Evolutionary conservation across 2,113 vertebrate genomes (phyloP).

Genomic region (Corvus cornix): DNA sequence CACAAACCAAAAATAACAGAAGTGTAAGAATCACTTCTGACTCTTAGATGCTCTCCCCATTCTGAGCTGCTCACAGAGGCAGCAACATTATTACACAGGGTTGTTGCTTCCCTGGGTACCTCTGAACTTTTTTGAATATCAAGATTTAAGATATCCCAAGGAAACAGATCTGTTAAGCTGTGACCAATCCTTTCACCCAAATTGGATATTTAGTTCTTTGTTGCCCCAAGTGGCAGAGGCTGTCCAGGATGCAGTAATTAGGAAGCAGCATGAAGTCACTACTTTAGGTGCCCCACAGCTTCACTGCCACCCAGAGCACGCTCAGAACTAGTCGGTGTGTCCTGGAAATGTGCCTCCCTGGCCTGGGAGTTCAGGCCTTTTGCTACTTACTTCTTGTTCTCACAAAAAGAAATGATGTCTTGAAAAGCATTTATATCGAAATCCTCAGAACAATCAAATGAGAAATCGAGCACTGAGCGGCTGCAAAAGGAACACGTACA

Average conservation of each 20-base stretch:
- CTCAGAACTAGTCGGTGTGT: not conserved
- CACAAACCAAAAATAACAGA: constrained; percentile 68
- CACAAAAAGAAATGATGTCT: constrained; percentile 98
- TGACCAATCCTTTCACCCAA: not conserved
- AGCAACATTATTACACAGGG: not conserved
- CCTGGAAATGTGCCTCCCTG: constrained; percentile 67
- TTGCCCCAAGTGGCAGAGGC: not conserved
- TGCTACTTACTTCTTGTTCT: constrained; percentile 97
- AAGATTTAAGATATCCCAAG: not conserved
- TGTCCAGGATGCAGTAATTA: not conserved
- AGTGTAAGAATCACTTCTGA: constrained; percentile 34
- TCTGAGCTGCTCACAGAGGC: constrained; percentile 19
- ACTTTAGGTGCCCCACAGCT: not conserved
- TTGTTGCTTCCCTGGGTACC: not conserved
- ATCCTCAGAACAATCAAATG: constrained; percentile 97
- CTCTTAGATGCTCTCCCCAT: not conserved
- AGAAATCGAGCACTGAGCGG: constrained; percentile 97
- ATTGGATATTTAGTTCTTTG: not conserved
- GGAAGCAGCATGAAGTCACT: not conserved
- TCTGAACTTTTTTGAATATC: not conserved
- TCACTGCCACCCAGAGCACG: not conserved
- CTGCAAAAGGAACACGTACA: constrained; percentile 82
- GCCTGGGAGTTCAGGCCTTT: constrained; percentile 4
- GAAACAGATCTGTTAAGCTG: not conserved
- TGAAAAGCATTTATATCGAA: constrained; percentile 94